Evolutionary conservation across 2,888 invertebrate genomes (phyloP).

Genomic region (Hirtodrosophila trivittata): DNA sequence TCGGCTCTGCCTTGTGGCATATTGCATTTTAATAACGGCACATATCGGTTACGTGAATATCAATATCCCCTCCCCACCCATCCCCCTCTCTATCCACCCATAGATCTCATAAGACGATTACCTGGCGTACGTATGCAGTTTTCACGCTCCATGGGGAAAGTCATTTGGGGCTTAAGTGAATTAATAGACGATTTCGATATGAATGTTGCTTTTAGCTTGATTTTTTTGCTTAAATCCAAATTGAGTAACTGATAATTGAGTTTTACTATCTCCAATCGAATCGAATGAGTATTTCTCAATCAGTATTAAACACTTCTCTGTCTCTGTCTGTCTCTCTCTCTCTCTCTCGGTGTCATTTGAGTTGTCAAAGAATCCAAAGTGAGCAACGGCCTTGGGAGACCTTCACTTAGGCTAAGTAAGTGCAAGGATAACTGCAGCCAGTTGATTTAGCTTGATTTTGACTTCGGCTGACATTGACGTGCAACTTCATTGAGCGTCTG

Average conservation of each 20-base stretch:
- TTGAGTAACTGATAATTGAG: conserved; percentile 29
- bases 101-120: conserved; percentile 58
- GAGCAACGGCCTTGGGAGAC: conserved; percentile 59
- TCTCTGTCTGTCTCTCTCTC: too few species aligned
- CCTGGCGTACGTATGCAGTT: conserved; percentile 16
- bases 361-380: too few species aligned
- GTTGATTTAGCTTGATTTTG: conserved; percentile 51
- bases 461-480: conserved; percentile 72
- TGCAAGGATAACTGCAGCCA: conserved; percentile 72
- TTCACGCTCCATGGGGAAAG: conserved; percentile 42
- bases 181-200: conserved; percentile 2
- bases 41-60: conserved; percentile 61
- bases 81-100: background rate
- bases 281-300: too few species aligned
- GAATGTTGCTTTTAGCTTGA: background rate
- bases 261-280: conserved; percentile 10
- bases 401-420: conserved; percentile 70
- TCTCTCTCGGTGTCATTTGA: too few species aligned
- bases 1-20: conserved; percentile 34
- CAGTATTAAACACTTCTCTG: too few species aligned
- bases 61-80: conserved; percentile 5
- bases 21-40: conserved; percentile 66
- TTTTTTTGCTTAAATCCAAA: conserved; percentile 25
- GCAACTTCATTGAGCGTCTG: conserved; percentile 67
- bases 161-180: conserved; percentile 26